phyloP scores from a whole-genome alignment of 2,113 vertebrate species.

The Misgurnus mizolepis region DNA sequence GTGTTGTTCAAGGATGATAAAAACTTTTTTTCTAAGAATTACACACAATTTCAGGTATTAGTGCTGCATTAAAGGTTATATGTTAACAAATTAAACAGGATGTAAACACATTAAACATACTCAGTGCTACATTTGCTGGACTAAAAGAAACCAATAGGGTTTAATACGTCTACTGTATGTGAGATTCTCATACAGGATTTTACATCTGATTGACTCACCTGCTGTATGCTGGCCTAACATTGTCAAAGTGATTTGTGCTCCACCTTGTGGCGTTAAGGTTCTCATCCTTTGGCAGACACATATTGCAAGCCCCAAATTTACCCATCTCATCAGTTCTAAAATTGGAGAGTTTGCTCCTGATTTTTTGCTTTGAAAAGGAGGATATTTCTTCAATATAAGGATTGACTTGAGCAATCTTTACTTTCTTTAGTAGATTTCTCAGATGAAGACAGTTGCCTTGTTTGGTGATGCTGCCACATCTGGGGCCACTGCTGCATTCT shows the following conservation, averaged over 20 bases:
- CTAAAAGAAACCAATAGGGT: neutral
- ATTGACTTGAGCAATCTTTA: neutral
- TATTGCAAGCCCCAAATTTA: neutral
- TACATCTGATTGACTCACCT: constrained; percentile 2
- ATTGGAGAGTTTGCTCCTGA: neutral
- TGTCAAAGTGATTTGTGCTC: neutral
- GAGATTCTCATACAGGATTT: neutral
- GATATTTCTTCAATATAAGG: neutral
- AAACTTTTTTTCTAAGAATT: neutral
- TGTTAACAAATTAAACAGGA: neutral
- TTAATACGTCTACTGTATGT: neutral
- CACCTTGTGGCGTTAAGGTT: constrained; percentile 34
- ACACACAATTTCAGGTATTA: neutral
- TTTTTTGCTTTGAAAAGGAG: neutral
- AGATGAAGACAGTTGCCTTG: neutral
- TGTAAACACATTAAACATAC: neutral
- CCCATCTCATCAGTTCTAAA: too few species aligned
- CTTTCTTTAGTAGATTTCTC: neutral
- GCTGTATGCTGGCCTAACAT: neutral
- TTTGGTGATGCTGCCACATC: neutral
- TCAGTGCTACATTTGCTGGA: too few species aligned
- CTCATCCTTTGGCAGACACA: neutral
- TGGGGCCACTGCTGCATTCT: neutral
- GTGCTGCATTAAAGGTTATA: neutral
- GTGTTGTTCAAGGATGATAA: neutral